A percentile compares a stretch with the other conserved stretches of the same genome.
Conservation (phyloP, 1,140 invertebrate genomes). For the Caerostris extrusa region DNA sequence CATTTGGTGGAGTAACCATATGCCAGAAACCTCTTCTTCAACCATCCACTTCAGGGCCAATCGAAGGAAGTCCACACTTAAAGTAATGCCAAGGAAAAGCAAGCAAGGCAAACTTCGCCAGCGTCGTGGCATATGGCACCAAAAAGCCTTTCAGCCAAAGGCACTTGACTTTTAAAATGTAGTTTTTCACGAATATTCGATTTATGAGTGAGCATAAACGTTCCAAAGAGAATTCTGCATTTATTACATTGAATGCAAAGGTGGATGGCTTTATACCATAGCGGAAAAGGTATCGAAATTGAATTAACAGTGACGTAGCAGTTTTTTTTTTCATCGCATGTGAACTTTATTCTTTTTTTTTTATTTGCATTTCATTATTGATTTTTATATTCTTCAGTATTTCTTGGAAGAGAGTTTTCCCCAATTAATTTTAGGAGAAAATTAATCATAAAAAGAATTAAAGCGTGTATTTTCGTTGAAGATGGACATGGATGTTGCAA, state of each 20-base stretch:
- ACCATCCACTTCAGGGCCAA: constrained; percentile 39
- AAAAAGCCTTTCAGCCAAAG: constrained; percentile 53
- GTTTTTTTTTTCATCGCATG: not conserved
- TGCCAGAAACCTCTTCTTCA: not conserved
- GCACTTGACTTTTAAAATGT: constrained; percentile 73
- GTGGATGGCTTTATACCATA: not conserved
- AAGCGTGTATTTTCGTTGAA: not conserved
- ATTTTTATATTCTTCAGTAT: not conserved
- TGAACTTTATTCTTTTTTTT: not conserved
- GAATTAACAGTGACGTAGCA: constrained; percentile 48
- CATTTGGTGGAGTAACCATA: constrained; percentile 11
- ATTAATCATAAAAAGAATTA: not conserved
- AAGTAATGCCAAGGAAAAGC: constrained; percentile 13
- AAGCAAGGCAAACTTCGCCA: not conserved
- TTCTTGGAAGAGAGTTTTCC: not conserved
- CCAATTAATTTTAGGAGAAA: not conserved
- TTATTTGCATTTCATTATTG: not conserved
- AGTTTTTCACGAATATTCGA: constrained; percentile 72
- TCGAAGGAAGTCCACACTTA: constrained; percentile 14
- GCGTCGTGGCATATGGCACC: constrained; percentile 44
- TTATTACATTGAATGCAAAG: constrained; percentile 49
- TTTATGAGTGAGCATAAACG: constrained; percentile 38
- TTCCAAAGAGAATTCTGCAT: not conserved
- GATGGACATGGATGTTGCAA: no score
- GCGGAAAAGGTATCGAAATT: constrained; percentile 30